Evolutionary conservation across 2,113 vertebrate species (phyloP), one percentile per base, ranked within the genome.

Genomic region (Canis aureus): DNA sequence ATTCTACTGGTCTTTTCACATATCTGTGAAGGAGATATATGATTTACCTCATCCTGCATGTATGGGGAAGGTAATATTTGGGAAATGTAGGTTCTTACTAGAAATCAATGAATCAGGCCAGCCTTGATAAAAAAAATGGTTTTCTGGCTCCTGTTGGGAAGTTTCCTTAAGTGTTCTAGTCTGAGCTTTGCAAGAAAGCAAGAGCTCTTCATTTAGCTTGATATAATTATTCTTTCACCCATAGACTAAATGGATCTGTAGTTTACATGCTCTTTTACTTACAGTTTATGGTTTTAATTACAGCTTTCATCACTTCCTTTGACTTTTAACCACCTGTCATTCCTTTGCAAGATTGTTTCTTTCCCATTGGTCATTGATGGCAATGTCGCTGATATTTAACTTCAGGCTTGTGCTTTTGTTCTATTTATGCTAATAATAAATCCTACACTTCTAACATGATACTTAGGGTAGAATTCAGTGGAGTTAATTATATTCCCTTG

Each of bases 401-500:
- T 88, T 96, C 38, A 97, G 93, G 87, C 27, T 82, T 95, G 38
- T 81, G 38, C 43, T 97, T 96, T 98, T 94, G 86, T 97, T 98
- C 93, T 93, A 51, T 97, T 98, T 98, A 97, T 97, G 97, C 78
- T 98, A 98, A 98, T 98, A 96, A 96, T 78, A 91, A 98, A 96
- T 97, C 97, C 85, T 97, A 89, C 59, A 95, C 49, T 98, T 96
- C 97, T 98, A 98, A 98, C 96, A 78, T 98, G 73, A 73, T 98
- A 97, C 98, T 98, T 98, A 98, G 74, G 81, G 86, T 96, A 97
- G 91, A 98, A 98, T 96, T 98, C 15, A 95, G 87, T 91, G 92
- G 29, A 98, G 97, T 98, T 99, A 99, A 98, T 98, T 98, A 98
- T 98, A 98, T 98, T 98, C 86, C 83, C 13, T 89, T 86, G 38